Base-by-base conservation (phyloP, 92 coral and sea anemone genomes). In the Actinostola sp. region DNA sequence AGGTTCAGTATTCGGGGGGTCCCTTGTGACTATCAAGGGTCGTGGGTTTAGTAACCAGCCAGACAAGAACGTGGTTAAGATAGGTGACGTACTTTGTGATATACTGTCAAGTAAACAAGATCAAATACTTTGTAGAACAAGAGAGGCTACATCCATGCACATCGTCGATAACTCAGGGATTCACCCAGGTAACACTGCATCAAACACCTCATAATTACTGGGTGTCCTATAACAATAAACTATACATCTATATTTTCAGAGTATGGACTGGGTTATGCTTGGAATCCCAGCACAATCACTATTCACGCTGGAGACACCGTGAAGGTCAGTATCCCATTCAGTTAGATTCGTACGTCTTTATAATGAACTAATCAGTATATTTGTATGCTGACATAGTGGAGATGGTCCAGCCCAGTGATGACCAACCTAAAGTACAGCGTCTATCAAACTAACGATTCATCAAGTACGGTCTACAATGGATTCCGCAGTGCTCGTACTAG, bases 251-350 rank as follows among this genome's bases (percentile, higher is more conserved):
- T n/a, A 9, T 21, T 71, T 62, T 7, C 73, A 92, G 97, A 88
- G 67, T 88, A 72, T 65, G 97, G 97, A 19, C 46, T 82, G 32
- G 97, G 97, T 23, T 92, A 92, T 45, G 91, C 87, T 13, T 92
- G 97, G 97, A 82, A 70, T 20, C 93, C 90, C 19, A 82, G 70
- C 32, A 78, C 82, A 10, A 44, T 92, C 4, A 69, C 80, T 1
- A 53, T 92, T 31, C 65, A 84, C 65, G 82, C 83, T 67, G 97
- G 97, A 8, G 97, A 92, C 84, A 63, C 46, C 48, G 88, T 92
- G 6, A 76, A 85, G 93, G 97, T 87, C 19, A 72, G 71, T 63
- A 29, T 2, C 13, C n/a, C 8, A 14, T 39, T 39, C 14, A 39
- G 14, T 39, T 39, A 39, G 3, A 46, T 4, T 46, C 6, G 42